These are phyloP conservation scores for Menidia beryllina DNA, from an alignment of 2,113 vertebrate species.

Conservation along the genomic window DNA sequence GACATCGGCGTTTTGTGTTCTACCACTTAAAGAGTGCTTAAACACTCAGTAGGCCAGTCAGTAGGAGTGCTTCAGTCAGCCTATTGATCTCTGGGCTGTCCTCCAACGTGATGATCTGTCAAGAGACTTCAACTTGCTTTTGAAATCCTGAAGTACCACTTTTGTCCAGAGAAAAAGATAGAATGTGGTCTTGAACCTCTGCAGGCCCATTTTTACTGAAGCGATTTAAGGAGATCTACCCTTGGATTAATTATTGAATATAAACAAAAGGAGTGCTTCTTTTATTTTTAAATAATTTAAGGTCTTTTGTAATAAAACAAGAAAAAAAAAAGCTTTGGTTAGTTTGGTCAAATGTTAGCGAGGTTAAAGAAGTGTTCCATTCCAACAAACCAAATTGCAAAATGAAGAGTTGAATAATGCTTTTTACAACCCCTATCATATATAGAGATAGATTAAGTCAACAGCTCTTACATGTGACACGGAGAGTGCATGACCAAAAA, in stretches of 20 bases:
- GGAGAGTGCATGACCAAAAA: neutral
- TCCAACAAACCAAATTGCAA: no score
- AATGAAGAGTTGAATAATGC: no score
- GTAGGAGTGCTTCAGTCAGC: constrained; percentile 12
- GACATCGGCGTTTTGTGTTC: neutral
- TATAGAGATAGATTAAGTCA: neutral
- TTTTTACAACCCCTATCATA: neutral
- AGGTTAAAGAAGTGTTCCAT: no score
- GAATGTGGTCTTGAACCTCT: neutral
- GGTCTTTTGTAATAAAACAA: no score
- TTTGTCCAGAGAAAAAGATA: constrained; percentile 28
- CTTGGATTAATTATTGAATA: neutral
- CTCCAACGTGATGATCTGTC: constrained; percentile 48
- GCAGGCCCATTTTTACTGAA: neutral
- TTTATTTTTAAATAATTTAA: no score
- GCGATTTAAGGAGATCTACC: neutral
- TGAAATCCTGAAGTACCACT: constrained; percentile 20
- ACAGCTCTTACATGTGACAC: neutral
- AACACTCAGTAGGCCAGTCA: constrained; percentile 25
- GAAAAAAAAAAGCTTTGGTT: no score
- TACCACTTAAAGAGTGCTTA: constrained; percentile 17
- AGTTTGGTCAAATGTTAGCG: no score
- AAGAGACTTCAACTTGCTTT: constrained; percentile 17
- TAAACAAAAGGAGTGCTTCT: no score
- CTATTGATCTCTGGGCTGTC: constrained; percentile 49